Base-by-base conservation (phyloP, 1,140 invertebrate genomes). In the Pseudomyrmex gracilis region DNA sequence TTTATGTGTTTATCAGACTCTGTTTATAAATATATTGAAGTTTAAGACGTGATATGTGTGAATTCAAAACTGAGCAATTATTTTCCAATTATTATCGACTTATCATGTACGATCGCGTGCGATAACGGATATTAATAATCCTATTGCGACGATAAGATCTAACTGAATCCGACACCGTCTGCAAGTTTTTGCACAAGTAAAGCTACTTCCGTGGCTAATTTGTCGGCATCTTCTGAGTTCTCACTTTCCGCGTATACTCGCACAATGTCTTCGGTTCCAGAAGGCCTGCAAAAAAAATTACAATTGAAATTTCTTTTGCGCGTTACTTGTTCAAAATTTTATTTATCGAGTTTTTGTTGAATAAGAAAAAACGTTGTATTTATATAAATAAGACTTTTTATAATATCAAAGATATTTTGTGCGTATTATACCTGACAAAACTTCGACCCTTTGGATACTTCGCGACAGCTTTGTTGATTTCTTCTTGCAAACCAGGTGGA, bases 221-320 rank as follows among this genome's bases (percentile, higher is more conserved):
- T 95, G 80, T 98, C 96, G 12, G 97, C 96, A 55, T 97, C 95
- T 88, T 95, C 93, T 91, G 96, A 95, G 2, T 97, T 97, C 45
- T 97, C 95, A 7, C 98, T 98, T 95, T 99, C 99, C 0, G 98
- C 98, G 95, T 99, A 99, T 0, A 99, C 96, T 78, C 99, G 95
- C 1, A 99, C 97, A 45, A 99, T 95, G 94, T 99, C 98, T 95
- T 99, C 99, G 24, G 99, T 99, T 55, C 99, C 99, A 0, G 99
- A 99, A 1, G 99, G 97, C 82, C 99, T 97, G 82, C 45, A 90
- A 90, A 84, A 68, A 73, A 53, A 77, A 20, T 34, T 22, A 53
- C 34, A 9, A 68, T 68, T 8, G 51, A 2, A 51, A 22, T 10
- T 34, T 34, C 24, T 34, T 34, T 34, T 5, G 5, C 34, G 5